A percentile compares a stretch with the other conserved stretches of the same genome.
Conservation (phyloP, 1,140 invertebrate genomes). For the Drosophila watanabei region DNA sequence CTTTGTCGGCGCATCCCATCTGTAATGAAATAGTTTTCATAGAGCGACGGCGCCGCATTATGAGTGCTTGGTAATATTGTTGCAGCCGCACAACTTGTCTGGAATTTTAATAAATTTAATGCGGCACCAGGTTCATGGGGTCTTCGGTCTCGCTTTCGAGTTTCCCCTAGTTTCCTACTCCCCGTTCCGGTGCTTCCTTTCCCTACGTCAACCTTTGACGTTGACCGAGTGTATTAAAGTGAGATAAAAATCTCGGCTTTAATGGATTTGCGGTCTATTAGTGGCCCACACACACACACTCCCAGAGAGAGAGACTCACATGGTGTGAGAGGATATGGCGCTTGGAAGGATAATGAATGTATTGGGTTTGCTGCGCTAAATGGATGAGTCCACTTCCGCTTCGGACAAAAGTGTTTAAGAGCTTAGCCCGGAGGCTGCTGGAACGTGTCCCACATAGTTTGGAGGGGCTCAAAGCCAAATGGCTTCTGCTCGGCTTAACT, state of each 20-base stretch:
- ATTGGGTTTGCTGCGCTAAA: slow-evolving; percentile 71
- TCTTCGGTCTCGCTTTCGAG: slow-evolving; percentile 2
- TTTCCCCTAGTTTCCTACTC: not conserved
- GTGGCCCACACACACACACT: slow-evolving; percentile 45
- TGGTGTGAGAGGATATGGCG: slow-evolving; percentile 8
- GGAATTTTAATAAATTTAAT: slow-evolving; percentile 84
- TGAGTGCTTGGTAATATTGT: slow-evolving; percentile 79
- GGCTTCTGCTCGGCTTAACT: slow-evolving; percentile 47
- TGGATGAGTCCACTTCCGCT: slow-evolving; percentile 75
- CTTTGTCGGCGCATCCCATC: slow-evolving; percentile 92
- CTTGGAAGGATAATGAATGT: slow-evolving; percentile 71
- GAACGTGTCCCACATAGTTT: slow-evolving; percentile 37
- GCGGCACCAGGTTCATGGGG: slow-evolving; percentile 30
- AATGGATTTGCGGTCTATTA: slow-evolving; percentile 84
- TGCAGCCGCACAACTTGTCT: slow-evolving; percentile 77
- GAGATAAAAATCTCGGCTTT: slow-evolving; percentile 82
- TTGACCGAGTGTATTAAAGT: slow-evolving; percentile 83
- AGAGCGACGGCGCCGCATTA: slow-evolving; percentile 71
- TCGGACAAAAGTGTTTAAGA: slow-evolving; percentile 60
- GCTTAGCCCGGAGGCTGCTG: slow-evolving; percentile 29
- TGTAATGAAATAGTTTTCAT: slow-evolving; percentile 85
- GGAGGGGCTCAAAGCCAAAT: slow-evolving; percentile 40
- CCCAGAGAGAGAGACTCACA: slow-evolving; percentile 8
- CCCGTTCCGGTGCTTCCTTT: not conserved
- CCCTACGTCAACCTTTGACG: slow-evolving; percentile 68